Evolutionary conservation across 2,888 invertebrate species (phyloP).

Genomic region (Nemurella pictetii): DNA sequence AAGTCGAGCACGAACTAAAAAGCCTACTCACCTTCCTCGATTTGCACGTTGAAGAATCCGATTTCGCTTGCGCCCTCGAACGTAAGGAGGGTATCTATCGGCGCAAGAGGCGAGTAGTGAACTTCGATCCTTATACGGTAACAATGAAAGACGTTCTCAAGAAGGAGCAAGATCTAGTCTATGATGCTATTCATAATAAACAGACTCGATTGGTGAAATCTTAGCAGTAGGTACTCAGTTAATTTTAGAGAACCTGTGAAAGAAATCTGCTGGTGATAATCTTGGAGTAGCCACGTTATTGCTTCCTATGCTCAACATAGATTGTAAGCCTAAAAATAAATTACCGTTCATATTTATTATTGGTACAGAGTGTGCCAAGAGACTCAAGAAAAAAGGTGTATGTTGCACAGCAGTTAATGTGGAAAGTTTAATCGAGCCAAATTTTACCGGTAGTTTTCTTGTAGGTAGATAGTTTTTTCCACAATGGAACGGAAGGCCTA

Average conservation of each 20-base stretch:
- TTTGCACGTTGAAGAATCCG: conserved; percentile 50
- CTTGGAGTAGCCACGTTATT: conserved; percentile 15
- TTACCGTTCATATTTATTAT: background rate
- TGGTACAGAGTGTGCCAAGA: background rate
- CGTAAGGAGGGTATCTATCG: conserved; percentile 74
- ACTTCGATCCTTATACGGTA: conserved; percentile 71
- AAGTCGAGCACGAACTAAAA: conserved; percentile 61
- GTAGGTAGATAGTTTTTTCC: background rate
- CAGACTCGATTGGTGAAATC: background rate
- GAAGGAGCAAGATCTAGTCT: conserved; percentile 57
- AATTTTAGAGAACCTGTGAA: background rate
- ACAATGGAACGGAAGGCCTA: background rate
- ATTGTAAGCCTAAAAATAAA: conserved; percentile 1
- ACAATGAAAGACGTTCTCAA: conserved; percentile 61
- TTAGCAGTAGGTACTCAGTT: background rate
- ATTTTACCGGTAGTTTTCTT: background rate
- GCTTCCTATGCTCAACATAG: conserved; percentile 30
- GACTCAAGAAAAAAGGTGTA: background rate
- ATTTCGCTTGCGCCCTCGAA: conserved; percentile 58
- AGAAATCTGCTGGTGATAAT: conserved; percentile 5
- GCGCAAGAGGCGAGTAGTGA: conserved; percentile 64
- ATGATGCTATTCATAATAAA: conserved; percentile 52
- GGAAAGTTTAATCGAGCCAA: background rate
- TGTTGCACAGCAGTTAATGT: background rate
- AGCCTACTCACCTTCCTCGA: conserved; percentile 64